These are phyloP conservation scores for Hemicordylus capensis DNA, from an alignment of 2,113 vertebrate genomes.

Conservation along the genomic window DNA sequence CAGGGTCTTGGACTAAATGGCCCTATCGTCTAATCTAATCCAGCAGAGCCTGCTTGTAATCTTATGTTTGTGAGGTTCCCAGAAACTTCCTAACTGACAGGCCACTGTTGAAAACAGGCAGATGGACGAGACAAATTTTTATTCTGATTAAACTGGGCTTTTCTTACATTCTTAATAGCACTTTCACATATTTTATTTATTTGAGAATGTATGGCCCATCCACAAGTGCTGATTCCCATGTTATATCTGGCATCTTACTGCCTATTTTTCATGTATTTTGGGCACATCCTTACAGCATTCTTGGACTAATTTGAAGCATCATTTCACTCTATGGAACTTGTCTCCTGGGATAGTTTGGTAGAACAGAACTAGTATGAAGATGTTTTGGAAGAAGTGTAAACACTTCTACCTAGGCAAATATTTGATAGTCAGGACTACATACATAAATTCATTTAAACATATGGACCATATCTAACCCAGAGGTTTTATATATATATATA, in stretches of 20 bases:
- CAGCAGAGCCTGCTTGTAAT: background rate
- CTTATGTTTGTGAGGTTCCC: background rate
- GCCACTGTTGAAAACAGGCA: no score
- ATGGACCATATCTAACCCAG: no score
- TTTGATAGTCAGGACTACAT: background rate
- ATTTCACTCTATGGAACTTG: background rate
- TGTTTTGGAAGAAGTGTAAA: background rate
- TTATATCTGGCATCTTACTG: background rate
- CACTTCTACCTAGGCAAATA: background rate
- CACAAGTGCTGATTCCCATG: background rate
- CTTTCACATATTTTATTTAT: background rate
- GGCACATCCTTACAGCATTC: background rate
- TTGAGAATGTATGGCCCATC: background rate
- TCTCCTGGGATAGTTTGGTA: background rate
- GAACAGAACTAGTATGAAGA: background rate
- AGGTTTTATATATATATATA: no score
- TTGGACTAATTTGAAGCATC: background rate
- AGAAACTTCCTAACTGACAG: no score
- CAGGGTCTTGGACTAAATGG: background rate
- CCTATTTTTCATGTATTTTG: background rate
- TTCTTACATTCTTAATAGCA: background rate
- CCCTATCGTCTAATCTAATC: background rate
- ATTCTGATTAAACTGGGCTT: background rate
- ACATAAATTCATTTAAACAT: no score
- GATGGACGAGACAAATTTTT: background rate